Evolutionary conservation across 1,140 invertebrate species (phyloP).

Genomic region (Elymnias hypermnestra): DNA sequence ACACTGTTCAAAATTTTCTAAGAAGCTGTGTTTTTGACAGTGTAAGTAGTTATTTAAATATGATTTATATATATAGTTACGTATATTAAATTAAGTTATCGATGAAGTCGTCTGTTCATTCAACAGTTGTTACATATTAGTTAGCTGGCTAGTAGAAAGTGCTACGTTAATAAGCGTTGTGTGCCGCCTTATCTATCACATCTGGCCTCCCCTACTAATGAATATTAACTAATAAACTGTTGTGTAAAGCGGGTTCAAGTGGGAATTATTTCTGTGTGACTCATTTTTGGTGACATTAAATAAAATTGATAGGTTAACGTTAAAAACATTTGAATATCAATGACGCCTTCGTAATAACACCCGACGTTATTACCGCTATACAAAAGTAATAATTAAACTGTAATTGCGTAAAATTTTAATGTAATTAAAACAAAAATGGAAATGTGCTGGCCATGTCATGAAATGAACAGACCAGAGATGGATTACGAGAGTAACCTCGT

Average conservation of each 20-base stretch:
- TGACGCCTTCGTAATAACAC: not conserved
- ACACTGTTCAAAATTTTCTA: too few species aligned
- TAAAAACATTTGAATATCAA: slow-evolving; percentile 3
- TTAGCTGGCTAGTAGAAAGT: not conserved
- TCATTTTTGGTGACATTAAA: slow-evolving; percentile 28
- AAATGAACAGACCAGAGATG: too few species aligned
- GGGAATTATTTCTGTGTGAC: slow-evolving; percentile 40
- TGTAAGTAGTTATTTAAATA: too few species aligned
- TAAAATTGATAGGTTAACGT: slow-evolving; percentile 5
- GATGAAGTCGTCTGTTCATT: not conserved
- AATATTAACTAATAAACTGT: slow-evolving; percentile 63
- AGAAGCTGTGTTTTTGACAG: too few species aligned
- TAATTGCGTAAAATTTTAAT: too few species aligned
- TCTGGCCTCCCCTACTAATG: slow-evolving; percentile 52
- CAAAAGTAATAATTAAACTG: too few species aligned
- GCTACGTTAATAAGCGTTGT: slow-evolving; percentile 35
- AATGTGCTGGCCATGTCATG: too few species aligned
- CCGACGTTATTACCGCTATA: too few species aligned
- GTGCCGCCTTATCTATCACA: slow-evolving; percentile 38
- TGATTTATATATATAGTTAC: too few species aligned
- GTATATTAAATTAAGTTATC: too few species aligned
- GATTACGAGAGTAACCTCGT: too few species aligned
- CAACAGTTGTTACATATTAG: slow-evolving; percentile 7
- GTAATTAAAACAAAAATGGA: too few species aligned
- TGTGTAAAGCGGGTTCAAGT: slow-evolving; percentile 30